Conservation (phyloP, 2,888 invertebrate species). For the Carcina quercana region DNA sequence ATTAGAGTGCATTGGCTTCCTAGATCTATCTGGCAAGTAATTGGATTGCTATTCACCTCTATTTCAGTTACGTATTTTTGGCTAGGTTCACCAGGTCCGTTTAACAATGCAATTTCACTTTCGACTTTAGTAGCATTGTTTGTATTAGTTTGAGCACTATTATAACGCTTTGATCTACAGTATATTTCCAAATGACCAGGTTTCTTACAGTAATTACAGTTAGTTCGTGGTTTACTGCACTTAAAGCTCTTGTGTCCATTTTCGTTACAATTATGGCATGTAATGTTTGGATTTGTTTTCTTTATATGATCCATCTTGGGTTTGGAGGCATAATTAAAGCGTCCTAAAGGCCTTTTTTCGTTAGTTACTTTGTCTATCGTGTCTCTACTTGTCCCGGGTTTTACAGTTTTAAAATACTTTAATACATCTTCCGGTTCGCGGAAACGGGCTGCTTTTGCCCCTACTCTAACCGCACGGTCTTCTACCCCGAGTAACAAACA, state of each 20-base stretch:
- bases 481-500: slow-evolving; percentile 3
- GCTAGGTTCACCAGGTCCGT: neutral
- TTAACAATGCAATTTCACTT: neutral
- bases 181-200: neutral
- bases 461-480: slow-evolving; percentile 2
- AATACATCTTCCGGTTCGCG: neutral
- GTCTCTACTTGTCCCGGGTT: neutral
- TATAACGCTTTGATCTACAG: neutral
- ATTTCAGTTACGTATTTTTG: neutral
- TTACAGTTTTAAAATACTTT: slow-evolving; percentile 2
- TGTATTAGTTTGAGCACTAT: neutral
- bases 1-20: slow-evolving; percentile 8
- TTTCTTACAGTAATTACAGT: slow-evolving; percentile 2
- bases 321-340: neutral
- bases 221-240: slow-evolving; percentile 3
- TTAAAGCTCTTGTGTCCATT: slow-evolving; percentile 9
- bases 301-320: neutral
- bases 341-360: neutral
- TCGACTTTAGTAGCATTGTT: neutral
- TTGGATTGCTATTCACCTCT: neutral
- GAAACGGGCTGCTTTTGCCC: slow-evolving; percentile 16
- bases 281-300: neutral
- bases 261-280: slow-evolving; percentile 9
- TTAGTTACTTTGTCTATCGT: neutral
- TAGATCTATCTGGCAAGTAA: slow-evolving; percentile 2